Conservation (phyloP, 2,797 vertebrate species). For the Discoglossus pictus region DNA sequence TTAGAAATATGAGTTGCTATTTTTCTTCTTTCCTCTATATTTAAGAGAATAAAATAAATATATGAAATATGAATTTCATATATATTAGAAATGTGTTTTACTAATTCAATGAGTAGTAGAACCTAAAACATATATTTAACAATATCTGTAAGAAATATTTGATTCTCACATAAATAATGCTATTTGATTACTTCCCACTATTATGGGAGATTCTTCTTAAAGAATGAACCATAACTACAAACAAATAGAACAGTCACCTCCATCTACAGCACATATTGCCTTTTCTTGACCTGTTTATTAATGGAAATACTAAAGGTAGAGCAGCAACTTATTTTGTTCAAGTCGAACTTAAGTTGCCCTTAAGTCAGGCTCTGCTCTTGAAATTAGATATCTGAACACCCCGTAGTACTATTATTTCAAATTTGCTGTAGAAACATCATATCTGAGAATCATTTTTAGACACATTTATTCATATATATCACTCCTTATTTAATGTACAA, state of each 20-base stretch:
- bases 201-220: conserved; percentile 25
- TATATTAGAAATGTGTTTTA: neutral
- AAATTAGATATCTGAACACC: conserved; percentile 37
- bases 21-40: too few species aligned
- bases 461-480: conserved; percentile 34
- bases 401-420: conserved; percentile 40
- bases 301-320: conserved; percentile 22
- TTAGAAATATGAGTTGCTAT: too few species aligned
- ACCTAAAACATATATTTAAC: neutral
- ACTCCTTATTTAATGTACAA: conserved; percentile 34
- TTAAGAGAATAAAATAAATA: too few species aligned
- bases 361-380: conserved; percentile 38
- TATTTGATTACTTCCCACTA: conserved; percentile 27
- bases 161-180: conserved; percentile 16
- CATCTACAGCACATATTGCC: conserved; percentile 17
- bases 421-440: conserved; percentile 37
- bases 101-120: neutral
- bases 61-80: too few species aligned
- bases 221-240: conserved; percentile 12
- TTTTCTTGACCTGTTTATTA: conserved; percentile 36
- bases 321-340: conserved; percentile 23
- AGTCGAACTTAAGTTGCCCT: conserved; percentile 27
- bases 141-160: neutral
- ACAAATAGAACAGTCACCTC: conserved; percentile 5
- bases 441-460: conserved; percentile 26